These are phyloP conservation scores for Pseudopodoces humilis DNA, from an alignment of 2,113 vertebrate genomes.

Conservation along the genomic window DNA sequence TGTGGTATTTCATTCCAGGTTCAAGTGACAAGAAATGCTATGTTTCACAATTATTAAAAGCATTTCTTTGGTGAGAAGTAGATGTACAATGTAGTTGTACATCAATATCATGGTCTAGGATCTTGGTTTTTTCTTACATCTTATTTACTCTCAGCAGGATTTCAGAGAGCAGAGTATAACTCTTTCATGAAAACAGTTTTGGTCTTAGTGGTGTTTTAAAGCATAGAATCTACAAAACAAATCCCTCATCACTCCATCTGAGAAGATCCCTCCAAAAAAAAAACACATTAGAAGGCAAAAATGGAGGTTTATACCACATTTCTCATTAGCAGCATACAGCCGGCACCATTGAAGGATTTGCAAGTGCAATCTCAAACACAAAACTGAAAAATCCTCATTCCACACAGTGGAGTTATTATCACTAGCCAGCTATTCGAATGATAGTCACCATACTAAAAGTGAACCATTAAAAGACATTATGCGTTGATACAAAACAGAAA, in stretches of 20 bases:
- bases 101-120: not conserved
- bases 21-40: not conserved
- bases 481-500: not conserved
- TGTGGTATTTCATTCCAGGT: not conserved
- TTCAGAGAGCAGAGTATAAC: not conserved
- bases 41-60: not conserved
- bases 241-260: not conserved
- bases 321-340: not conserved
- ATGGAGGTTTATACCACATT: not conserved
- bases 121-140: not conserved
- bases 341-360: not conserved
- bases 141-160: not conserved
- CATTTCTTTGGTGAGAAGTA: not conserved
- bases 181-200: not conserved
- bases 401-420: not conserved
- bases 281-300: not conserved
- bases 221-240: not conserved
- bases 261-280: not conserved
- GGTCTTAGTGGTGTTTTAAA: not conserved
- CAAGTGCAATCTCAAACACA: not conserved
- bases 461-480: not conserved
- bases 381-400: not conserved
- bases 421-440: not conserved
- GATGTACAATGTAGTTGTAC: not conserved
- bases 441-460: constrained; percentile 1